These are phyloP conservation scores for Ommatoiulus sabulosus DNA, from an alignment of 2,888 invertebrate species.

Conservation along the genomic window DNA sequence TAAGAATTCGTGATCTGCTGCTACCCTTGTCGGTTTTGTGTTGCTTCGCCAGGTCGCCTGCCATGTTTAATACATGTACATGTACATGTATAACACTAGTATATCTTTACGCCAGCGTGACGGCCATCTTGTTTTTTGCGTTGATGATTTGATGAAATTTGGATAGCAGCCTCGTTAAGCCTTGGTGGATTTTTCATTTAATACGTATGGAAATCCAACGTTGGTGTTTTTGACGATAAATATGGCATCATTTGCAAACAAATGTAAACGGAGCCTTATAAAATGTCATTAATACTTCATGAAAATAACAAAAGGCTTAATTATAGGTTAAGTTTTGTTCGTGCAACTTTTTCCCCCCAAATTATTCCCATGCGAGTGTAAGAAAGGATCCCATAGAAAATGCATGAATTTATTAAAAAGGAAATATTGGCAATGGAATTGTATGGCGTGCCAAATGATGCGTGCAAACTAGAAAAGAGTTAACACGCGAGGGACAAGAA, in stretches of 20 bases:
- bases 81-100: too few relatives aligned
- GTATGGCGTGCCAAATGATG: neutral
- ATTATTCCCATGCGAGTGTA: neutral
- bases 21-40: too few relatives aligned
- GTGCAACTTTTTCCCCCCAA: neutral
- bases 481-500: slow-evolving; percentile 1
- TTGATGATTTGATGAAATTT: neutral
- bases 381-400: neutral
- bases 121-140: neutral
- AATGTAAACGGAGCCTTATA: neutral
- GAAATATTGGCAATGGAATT: neutral
- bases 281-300: neutral
- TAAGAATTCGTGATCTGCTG: too few relatives aligned
- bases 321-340: slow-evolving; percentile 31
- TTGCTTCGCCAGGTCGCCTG: too few relatives aligned
- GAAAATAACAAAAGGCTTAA: neutral
- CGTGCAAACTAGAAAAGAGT: neutral
- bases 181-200: neutral
- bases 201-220: too few relatives aligned
- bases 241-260: too few relatives aligned
- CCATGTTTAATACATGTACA: too few relatives aligned
- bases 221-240: too few relatives aligned
- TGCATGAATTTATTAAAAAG: slow-evolving; percentile 12
- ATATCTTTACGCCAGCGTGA: neutral
- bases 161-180: neutral